These are phyloP conservation scores for Scaptomyza hsui DNA, from an alignment of 1,140 invertebrate species.

Conservation along the genomic window DNA sequence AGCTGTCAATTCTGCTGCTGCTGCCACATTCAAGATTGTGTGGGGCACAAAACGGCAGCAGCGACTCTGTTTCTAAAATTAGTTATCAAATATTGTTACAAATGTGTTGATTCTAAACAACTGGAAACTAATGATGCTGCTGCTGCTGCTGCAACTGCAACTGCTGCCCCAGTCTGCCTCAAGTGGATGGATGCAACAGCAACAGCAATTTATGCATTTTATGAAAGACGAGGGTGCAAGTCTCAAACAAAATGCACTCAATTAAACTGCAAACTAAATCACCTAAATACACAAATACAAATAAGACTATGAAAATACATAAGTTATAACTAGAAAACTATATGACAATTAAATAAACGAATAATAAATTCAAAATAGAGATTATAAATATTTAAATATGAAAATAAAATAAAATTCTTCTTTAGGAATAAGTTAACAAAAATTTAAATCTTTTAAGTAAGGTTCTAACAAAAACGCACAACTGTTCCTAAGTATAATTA, in stretches of 20 bases:
- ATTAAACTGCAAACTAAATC: conserved; percentile 48
- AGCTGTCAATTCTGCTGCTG: conserved; percentile 71
- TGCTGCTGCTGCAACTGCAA: no score
- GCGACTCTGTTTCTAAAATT: conserved; percentile 72
- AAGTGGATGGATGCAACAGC: conserved; percentile 50
- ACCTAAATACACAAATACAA: conserved; percentile 60
- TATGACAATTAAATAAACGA: no score
- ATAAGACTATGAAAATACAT: neutral
- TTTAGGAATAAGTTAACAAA: no score
- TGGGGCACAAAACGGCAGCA: neutral
- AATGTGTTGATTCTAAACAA: conserved; percentile 83
- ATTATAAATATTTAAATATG: no score
- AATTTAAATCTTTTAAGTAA: no score
- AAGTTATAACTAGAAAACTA: neutral
- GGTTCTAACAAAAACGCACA: no score
- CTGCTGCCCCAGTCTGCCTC: conserved; percentile 26
- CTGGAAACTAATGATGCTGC: conserved; percentile 49
- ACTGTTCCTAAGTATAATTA: no score
- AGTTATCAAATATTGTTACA: conserved; percentile 84
- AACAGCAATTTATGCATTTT: conserved; percentile 62
- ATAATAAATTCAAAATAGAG: no score
- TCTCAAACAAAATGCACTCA: conserved; percentile 21
- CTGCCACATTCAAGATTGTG: neutral
- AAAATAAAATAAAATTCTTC: no score
- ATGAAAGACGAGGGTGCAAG: conserved; percentile 57